These are phyloP conservation scores for Copidosoma floridanum DNA, from an alignment of 1,140 invertebrate genomes.

Conservation along the genomic window DNA sequence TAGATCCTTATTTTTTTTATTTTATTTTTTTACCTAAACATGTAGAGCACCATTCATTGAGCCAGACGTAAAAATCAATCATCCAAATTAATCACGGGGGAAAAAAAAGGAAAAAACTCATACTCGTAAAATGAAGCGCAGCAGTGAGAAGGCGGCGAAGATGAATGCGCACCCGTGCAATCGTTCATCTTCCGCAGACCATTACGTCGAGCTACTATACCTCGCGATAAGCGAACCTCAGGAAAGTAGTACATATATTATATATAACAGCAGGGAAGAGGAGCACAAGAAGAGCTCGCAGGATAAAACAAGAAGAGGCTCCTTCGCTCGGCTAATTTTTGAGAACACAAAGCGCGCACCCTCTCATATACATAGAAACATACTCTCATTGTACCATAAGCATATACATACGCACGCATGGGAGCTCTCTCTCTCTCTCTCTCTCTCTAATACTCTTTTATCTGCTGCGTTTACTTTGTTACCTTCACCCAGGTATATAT, in stretches of 20 bases:
- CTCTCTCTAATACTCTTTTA: too few species aligned
- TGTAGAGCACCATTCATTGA: too few species aligned
- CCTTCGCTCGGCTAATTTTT: slow-evolving; percentile 51
- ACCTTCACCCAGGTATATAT: too few species aligned
- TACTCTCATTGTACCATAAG: too few species aligned
- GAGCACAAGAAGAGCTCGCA: neutral
- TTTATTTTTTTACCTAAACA: too few species aligned
- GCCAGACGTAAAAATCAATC: neutral
- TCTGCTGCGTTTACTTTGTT: too few species aligned
- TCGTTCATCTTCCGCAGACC: slow-evolving; percentile 30
- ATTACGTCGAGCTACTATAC: slow-evolving; percentile 19
- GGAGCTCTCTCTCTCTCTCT: too few species aligned
- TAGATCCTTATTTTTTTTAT: too few species aligned
- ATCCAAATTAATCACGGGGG: slow-evolving; percentile 6
- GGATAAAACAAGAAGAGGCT: neutral
- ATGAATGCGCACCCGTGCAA: slow-evolving; percentile 13
- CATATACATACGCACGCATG: too few species aligned
- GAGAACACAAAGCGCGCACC: slow-evolving; percentile 57
- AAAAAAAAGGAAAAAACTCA: neutral
- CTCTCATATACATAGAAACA: too few species aligned
- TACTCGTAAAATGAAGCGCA: too few species aligned
- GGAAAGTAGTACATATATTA: slow-evolving; percentile 2
- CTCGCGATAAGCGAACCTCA: neutral
- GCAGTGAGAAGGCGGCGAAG: neutral
- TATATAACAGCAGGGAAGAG: neutral